Base-by-base conservation (phyloP, 1,140 invertebrate species). In the Aricia agestis region DNA sequence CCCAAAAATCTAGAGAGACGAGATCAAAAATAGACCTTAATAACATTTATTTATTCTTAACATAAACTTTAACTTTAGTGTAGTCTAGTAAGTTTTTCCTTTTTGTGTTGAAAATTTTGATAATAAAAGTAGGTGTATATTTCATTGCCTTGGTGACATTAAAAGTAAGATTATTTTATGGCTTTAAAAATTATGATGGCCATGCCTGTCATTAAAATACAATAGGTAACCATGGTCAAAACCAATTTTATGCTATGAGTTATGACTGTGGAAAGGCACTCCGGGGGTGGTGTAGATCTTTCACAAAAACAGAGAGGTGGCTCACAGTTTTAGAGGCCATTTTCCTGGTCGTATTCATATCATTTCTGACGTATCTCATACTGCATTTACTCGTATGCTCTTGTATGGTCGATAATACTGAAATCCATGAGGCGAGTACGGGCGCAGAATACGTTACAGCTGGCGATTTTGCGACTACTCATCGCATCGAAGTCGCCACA, bases 221-320 rank as follows among this genome's bases (percentile, higher is more conserved):
- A 52, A 52, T 15, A 52, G 45, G 13, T 52, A 52, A 52, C 3
- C 45, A 11, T 13, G 45, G 11, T 25, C 3, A 42, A 42, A 42
- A 42, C 41, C 11, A 6, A 42, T 25, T 2, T 25, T 13, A 52
- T 52, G 45, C 45, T 52, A 85, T 86, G 83, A 79, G 81, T 76
- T 76, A 80, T 79, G 79, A 67, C 42, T 88, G 76, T 67, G 85
- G 80, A 63, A 83, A 78, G 70, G 81, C 85, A 71, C 80, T 88
- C 25, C 80, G 75, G 69, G 82, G 85, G 58, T 91, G 88, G 88
- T 83, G 76, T 72, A 79, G 75, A 58, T 82, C 88, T 5, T 91
- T 91, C 42, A 91, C 89, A 11, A 79, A 66, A 61, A 79, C 78
- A 19, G 89, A 91, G 67, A 70, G 66, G 2, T 63, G 77, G 15